Evolutionary conservation across 2,113 vertebrate species (phyloP), one percentile per base, ranked within the genome.

Genomic region (Agapornis roseicollis): DNA sequence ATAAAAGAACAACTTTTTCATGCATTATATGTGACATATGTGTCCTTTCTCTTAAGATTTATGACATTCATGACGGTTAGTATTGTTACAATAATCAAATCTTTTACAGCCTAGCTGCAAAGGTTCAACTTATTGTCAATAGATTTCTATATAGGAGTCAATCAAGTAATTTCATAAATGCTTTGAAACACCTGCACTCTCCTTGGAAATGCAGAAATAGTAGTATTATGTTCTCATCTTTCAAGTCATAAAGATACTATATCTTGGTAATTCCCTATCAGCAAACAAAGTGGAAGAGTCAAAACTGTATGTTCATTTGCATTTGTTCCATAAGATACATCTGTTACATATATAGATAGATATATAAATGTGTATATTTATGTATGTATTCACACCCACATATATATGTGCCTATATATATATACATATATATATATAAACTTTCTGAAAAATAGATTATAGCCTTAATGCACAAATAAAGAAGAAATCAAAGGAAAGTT

Each of bases 1-100:
- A 97, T 97, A 98, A 98, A 98, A 97, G 97, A 91, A 97, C 92
- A 97, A 98, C 95, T 98, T 97, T 97, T 97, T 97, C 97, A 98
- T 98, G 97, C 96, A 94, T 97, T 97, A 70, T 91, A 93, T 91
- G 96, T 95, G 95, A 96, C 97, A 98, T 96, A 97, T 97, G 96
- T 97, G 97, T 97, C 96, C 96, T 98, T 98, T 98, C 98, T 97
- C 88, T 97, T 97, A 98, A 98, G 98, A 98, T 98, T 98, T 98
- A 98, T 98, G 98, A 98, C 92, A 97, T 97, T 96, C 94, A 94
- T 88, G 97, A 95, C 76, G 88, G 96, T 97, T 91, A 94, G 97
- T 90, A 98, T 98, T 98, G 98, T 98, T 97, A 86, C 94, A 96
- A 95, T 95, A 98, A 98, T 97, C 97, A 97, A 97, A 98, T 96